These are phyloP conservation scores for Drosophila paulistorum DNA, from an alignment of 1,140 invertebrate genomes.

Conservation along the genomic window DNA sequence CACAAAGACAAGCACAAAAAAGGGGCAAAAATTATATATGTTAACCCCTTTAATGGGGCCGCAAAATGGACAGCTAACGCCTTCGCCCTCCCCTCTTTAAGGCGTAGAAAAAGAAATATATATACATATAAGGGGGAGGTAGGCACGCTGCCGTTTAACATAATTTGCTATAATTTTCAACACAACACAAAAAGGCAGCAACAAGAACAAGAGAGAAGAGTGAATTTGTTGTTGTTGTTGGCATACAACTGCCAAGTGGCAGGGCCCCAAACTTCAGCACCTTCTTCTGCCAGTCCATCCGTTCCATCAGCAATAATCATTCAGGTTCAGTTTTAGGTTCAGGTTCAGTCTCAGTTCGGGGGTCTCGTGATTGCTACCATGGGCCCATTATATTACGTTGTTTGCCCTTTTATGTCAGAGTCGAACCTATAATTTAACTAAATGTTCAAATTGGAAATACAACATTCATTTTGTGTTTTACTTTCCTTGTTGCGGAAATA, in stretches of 20 bases:
- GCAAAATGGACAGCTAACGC: slow-evolving; percentile 40
- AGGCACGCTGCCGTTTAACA: slow-evolving; percentile 75
- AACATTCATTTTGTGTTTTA: slow-evolving; percentile 57
- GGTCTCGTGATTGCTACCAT: slow-evolving; percentile 70
- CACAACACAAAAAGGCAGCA: slow-evolving; percentile 44
- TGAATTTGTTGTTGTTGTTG: background rate
- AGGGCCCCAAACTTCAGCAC: slow-evolving; percentile 32
- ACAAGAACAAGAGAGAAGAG: background rate
- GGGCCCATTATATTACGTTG: slow-evolving; percentile 76
- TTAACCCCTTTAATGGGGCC: slow-evolving; percentile 52
- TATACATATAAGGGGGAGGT: slow-evolving; percentile 36
- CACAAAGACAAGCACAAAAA: background rate
- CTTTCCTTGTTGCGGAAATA: slow-evolving; percentile 64
- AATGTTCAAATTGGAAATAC: slow-evolving; percentile 78
- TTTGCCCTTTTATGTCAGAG: slow-evolving; percentile 80
- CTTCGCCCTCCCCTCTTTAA: background rate
- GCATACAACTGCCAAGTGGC: slow-evolving; percentile 34
- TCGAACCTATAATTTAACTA: slow-evolving; percentile 81
- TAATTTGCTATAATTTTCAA: slow-evolving; percentile 82
- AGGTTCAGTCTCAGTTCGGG: slow-evolving; percentile 11
- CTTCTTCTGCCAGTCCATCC: slow-evolving; percentile 8
- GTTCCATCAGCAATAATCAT: slow-evolving; percentile 62
- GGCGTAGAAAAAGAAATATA: background rate
- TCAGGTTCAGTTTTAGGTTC: slow-evolving; percentile 44
- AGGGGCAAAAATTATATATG: slow-evolving; percentile 46